Evolutionary conservation across 2,113 vertebrate species (phyloP).

Genomic region (Anhinga rufa): DNA sequence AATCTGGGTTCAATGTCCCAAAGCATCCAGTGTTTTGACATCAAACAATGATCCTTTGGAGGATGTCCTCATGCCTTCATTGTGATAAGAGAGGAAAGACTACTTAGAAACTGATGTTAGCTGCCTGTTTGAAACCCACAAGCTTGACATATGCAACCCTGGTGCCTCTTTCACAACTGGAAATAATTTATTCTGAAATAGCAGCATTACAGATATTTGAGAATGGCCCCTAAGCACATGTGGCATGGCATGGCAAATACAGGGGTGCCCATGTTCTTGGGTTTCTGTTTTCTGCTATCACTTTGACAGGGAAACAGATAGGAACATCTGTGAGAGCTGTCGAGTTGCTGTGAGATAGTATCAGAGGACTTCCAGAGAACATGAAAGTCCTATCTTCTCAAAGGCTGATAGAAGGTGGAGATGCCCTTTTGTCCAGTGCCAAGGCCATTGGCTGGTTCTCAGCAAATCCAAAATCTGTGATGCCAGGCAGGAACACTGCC

Average conservation of each 20-base stretch:
- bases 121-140: not conserved
- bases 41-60: not conserved
- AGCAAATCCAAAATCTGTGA: not conserved
- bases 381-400: not conserved
- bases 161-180: not conserved
- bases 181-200: not conserved
- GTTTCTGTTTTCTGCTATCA: not conserved
- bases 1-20: not conserved
- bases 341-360: not conserved
- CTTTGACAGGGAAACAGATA: rapidly evolving
- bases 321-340: not conserved
- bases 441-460: not conserved
- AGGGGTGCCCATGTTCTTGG: not conserved
- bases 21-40: not conserved
- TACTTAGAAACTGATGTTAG: not conserved
- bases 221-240: not conserved
- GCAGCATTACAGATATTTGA: not conserved
- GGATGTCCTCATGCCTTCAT: not conserved
- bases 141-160: not conserved
- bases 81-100: not conserved
- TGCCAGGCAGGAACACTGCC: not conserved
- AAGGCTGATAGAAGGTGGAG: not conserved
- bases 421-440: not conserved
- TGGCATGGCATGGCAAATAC: not conserved
- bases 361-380: not conserved